Evolutionary conservation across 2,797 vertebrate species (phyloP).

Genomic region (Halcyon smyrnensis): DNA sequence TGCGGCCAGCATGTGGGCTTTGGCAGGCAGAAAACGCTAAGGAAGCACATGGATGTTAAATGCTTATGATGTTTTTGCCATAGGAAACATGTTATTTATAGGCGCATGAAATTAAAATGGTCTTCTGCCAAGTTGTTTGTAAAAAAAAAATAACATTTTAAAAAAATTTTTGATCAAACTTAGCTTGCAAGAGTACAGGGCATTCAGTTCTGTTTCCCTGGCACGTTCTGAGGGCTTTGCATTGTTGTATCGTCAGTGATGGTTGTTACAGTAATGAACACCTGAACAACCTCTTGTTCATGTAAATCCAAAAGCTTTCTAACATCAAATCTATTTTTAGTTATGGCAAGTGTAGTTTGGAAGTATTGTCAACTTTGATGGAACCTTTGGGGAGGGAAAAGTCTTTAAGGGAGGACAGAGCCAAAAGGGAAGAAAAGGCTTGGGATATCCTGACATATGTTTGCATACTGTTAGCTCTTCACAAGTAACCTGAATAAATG

Average conservation of each 20-base stretch:
- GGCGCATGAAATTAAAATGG: constrained; percentile 5
- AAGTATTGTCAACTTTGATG: neutral
- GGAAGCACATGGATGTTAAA: neutral
- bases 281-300: neutral
- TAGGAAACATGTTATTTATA: neutral
- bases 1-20: neutral
- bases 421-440: neutral
- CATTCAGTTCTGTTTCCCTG: neutral
- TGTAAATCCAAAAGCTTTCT: neutral
- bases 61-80: neutral
- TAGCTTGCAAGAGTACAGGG: neutral
- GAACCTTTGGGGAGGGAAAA: neutral
- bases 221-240: neutral
- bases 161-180: neutral
- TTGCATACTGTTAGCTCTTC: neutral
- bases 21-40: constrained; percentile 21
- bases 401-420: neutral
- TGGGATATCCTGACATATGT: neutral
- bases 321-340: neutral
- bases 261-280: neutral
- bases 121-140: neutral
- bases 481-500: neutral
- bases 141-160: neutral
- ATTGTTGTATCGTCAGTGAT: neutral
- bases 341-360: neutral